Evolutionary conservation across 2,888 invertebrate species (phyloP), one percentile per base, ranked within the genome.

Genomic region (Phengaris arion): DNA sequence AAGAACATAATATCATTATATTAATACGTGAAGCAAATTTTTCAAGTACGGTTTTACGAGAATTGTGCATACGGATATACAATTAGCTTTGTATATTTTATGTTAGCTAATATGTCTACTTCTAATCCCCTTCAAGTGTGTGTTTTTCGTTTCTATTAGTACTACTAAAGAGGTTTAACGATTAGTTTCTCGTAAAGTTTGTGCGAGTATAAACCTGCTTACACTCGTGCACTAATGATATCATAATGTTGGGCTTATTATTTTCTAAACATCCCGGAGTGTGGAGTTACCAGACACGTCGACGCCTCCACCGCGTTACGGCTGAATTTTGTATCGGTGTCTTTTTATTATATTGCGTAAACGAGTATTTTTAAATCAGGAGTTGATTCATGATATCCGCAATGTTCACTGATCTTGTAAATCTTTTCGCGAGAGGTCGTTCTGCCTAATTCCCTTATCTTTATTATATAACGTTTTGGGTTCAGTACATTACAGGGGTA

Each of bases 321-420:
- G 52, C 35, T 52, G 22, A 52, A 13, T 52, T 54, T 22, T 72
- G 7, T 52, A 35, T 35, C 10, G 22, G 35, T 52, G 69, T 69
- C 69, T 69, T 48, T 69, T 46, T 48, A 22, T 35, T 72, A 72
- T 54, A 13, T 72, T 72, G 54, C 54, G 72, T 52, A 72, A 72
- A 52, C 6, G 51, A 22, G 22, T 52, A 72, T 54, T 72, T 72
- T 72, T 72, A 72, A 72, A 72, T 35, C 52, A 52, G 15, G 15
- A 52, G 15, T 72, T 72, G 72, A 72, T 72, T 72, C 72, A 72
- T 51, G 2, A 72, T 52, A 54, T 72, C 54, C 72, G 52, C 72
- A 12, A 54, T 70, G 70, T 70, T 48, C 51, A 70, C 15, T 72
- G 72, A 72, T 52, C 72, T 54, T 52, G 13, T 72, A 72, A 54